Evolutionary conservation across 2,888 invertebrate species (phyloP), one percentile per base, ranked within the genome.

Genomic region (Nomada ruficornis): DNA sequence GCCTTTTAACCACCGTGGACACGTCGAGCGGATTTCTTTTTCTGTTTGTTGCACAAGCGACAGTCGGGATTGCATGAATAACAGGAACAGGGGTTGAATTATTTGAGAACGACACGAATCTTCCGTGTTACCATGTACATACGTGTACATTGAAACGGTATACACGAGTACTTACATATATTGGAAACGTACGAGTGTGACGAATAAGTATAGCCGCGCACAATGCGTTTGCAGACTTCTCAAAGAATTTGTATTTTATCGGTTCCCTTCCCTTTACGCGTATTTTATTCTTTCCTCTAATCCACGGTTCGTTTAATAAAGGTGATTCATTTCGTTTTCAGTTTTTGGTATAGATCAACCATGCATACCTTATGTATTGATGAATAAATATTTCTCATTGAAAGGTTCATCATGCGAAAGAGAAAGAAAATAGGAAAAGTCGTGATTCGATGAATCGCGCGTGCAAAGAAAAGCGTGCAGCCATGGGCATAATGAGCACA

Each of bases 1-100:
- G n/a, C 57, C 71, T 36, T 50, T 57, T 18, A n/a, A 2, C 23
- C 42, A 13, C 42, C 52, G 42, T n/a, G 42, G 62, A 54, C 10
- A 59, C 23, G 50, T n/a, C 77, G 23, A 20, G 7, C 13, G 26
- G 63, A 36, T n/a, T 18, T 55, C 54, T 62, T 80, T 60, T 9
- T 5, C 23, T 20, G 2, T 26, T 10, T 3, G 60, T 77, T 77
- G 77, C 65, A 60, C 42, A 77, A 71, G n/a, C 42, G 13, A 13
- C 20, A 4, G 11, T 44, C 9, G 59, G 10, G 18, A 15, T 74
- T 74, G 74, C 74, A 67, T 60, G 59, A 74, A 74, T 77, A 60
- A 65, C 20, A 9, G 20, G 26, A 26, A 64, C 20, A 23, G 50
- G 77, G 72, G 64, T 72, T 72, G 72, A 64, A 72, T 65, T 72